Evolutionary conservation across 2,888 invertebrate genomes (phyloP), one percentile per base, ranked within the genome.

Genomic region (Calliphora vomitoria): DNA sequence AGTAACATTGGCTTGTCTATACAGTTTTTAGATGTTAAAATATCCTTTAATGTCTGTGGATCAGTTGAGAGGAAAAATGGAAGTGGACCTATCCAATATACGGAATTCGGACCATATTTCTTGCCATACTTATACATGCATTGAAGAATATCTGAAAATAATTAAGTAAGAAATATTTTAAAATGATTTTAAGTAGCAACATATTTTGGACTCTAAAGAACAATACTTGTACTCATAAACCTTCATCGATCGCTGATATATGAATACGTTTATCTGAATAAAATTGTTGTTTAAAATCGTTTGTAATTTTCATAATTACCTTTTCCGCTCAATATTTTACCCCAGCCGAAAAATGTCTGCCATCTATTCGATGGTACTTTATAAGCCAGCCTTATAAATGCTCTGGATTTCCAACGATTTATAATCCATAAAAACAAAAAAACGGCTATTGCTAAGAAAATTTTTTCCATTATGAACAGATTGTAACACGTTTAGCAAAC

Each of bases 11-110:
- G 76, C 20, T 84, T 84, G 25, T 58, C 20, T 8, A 60, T 10
- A 20, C 79, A 84, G 20, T 74, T 55, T 58, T 74, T 84, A 8
- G 84, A 41, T n/a, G 15, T 74, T 4, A 84, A 15, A 13, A 84
- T 41, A 4, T 84, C 79, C 10, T 50, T 68, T 35, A 84, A 10
- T 0, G 38, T 15, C 6, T 74, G 20, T 6, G 84, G 84, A 35
- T 84, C 79, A 3, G 10, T 53, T 15, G 84, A 58, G 0, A 72
- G 25, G 15, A 74, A 72, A 11, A 35, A 3, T 11, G 79, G 41
- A 20, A 41, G 3, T 6, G 60, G 74, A n/a, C 84, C 79, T 8
- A 74, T 2, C 78, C 79, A 84, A 11, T 35, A 18, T 0, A 84
- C 11, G 13, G 47, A 15, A 15, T 50, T 79, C 15, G 55, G 18